Conservation (phyloP, 2,113 vertebrate genomes). For the Callipepla californica region DNA sequence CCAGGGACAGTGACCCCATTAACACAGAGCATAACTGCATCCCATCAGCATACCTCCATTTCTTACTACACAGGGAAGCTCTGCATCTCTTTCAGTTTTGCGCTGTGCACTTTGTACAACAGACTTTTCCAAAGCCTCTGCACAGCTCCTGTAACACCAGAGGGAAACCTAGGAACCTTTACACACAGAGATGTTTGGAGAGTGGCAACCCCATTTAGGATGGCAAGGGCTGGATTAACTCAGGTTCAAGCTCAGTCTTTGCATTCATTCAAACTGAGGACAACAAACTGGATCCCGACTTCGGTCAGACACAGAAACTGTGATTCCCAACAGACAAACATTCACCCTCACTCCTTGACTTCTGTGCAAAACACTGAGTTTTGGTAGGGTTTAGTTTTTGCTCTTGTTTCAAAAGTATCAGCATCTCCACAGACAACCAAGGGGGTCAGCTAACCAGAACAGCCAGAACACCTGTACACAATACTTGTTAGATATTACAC, state of each 20-base stretch:
- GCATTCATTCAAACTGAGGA: neutral
- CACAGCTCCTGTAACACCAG: neutral
- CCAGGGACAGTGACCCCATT: too few species aligned
- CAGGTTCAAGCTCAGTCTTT: neutral
- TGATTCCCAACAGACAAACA: neutral
- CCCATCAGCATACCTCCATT: neutral
- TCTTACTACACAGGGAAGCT: rapidly evolving
- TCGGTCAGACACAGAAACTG: neutral
- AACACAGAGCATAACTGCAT: neutral
- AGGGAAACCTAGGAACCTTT: rapidly evolving
- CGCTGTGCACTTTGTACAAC: rapidly evolving
- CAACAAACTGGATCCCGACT: neutral
- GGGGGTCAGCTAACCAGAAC: neutral
- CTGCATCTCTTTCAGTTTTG: neutral
- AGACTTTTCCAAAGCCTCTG: neutral
- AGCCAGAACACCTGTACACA: neutral
- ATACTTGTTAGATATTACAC: neutral
- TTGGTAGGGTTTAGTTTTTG: neutral
- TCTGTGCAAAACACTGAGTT: rapidly evolving
- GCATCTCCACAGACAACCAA: neutral
- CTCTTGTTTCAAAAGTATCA: neutral
- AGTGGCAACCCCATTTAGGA: neutral
- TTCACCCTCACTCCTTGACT: neutral
- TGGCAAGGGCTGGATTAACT: rapidly evolving
- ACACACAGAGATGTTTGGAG: rapidly evolving